Evolutionary conservation across 2,888 invertebrate species (phyloP).

Genomic region (Scaptomyza flava): DNA sequence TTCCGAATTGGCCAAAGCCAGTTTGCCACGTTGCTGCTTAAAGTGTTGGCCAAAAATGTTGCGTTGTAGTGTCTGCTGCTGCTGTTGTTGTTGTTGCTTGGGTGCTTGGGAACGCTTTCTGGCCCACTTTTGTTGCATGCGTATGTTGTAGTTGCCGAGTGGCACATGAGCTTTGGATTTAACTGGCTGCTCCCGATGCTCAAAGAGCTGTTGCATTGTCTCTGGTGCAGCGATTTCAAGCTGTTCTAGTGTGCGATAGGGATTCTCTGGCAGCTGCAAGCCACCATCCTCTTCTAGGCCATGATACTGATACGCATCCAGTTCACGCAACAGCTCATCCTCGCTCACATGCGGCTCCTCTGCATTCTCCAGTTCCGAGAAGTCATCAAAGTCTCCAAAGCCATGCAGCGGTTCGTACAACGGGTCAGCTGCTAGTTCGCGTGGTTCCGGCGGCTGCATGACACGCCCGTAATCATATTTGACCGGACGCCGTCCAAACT

Average conservation of each 20-base stretch:
- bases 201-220: constrained; percentile 79
- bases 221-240: constrained; percentile 72
- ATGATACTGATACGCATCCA: constrained; percentile 80
- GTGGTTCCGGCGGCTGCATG: constrained; percentile 69
- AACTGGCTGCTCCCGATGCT: constrained; percentile 66
- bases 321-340: constrained; percentile 74
- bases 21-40: constrained; percentile 67
- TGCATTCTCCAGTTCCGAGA: constrained; percentile 69
- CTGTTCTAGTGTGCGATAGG: constrained; percentile 74
- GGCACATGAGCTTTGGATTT: constrained; percentile 46
- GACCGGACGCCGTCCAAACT: constrained; percentile 60
- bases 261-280: constrained; percentile 58
- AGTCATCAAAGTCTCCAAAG: constrained; percentile 74
- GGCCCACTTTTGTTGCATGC: constrained; percentile 81
- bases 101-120: constrained; percentile 76
- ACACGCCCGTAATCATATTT: constrained; percentile 80
- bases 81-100: constrained; percentile 49
- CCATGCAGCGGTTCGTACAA: constrained; percentile 64
- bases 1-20: constrained; percentile 76
- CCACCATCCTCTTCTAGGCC: constrained; percentile 68
- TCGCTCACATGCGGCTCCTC: constrained; percentile 69
- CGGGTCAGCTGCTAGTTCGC: constrained; percentile 48
- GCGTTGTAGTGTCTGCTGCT: constrained; percentile 63
- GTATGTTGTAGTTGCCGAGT: constrained; percentile 66
- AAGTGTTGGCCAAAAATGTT: constrained; percentile 80